Evolutionary conservation across 1,140 invertebrate species (phyloP), one percentile per base, ranked within the genome.

Genomic region (Rhyacophila brunnea): DNA sequence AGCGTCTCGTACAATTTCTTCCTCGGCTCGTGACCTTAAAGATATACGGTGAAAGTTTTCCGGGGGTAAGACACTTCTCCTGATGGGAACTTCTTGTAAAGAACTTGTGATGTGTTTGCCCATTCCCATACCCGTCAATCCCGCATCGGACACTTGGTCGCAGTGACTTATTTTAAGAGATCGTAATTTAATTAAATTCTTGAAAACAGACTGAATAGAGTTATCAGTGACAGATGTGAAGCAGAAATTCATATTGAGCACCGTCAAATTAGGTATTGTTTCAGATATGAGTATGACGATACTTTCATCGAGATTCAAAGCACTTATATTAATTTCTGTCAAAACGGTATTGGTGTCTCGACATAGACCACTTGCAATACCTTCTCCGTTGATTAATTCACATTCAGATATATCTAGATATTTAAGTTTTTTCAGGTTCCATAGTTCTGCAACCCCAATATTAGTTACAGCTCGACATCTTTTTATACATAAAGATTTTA

Each of bases 161-260:
- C 87, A 89, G 63, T 83, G 80, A 58, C 81, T 83, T 32, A 90
- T 70, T 44, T 82, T 80, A 40, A 90, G 74, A 38, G 71, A 81
- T 13, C 81, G 74, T 15, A 90, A 71, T 54, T 77, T 70, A 43
- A 80, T 67, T 66, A 88, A 75, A 60, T 86, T 78, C 62, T 83
- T 81, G 60, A 87, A 83, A 54, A 86, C 78, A 40, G 78, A 75
- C 71, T 86, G 81, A 38, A 88, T 73, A 13, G 85, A 83, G 56
- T 75, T 79, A 70, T 90, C 86, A 2, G 85, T 87, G 1, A 89
- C 80, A 6, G 81, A 80, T 73, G 80, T 82, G 60, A 85, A 81
- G 69, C 87, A 89, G 58, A 83, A 85, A 53, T 83, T 84, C 34
- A 89, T 67, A 68, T 89, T 83, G 32, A 90, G 71, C 34, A 77